Conservation (phyloP, 1,140 invertebrate genomes). For the Bombus confusus region DNA sequence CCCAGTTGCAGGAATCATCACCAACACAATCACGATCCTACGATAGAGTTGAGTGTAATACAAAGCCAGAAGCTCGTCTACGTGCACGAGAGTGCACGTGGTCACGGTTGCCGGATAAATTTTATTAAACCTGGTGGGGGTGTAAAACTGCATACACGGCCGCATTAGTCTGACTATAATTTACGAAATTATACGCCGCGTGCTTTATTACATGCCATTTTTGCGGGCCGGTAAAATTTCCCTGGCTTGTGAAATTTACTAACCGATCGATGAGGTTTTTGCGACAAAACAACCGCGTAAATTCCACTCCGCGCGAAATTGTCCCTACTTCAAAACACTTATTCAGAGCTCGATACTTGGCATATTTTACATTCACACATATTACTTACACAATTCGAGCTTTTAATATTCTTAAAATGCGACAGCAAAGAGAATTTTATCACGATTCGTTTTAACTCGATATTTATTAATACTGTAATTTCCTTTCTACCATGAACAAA, state of each 20-base stretch:
- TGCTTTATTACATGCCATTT: constrained; percentile 12
- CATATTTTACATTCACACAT: background rate
- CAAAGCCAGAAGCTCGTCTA: background rate
- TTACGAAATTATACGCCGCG: constrained; percentile 14
- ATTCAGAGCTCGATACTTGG: background rate
- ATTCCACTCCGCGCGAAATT: background rate
- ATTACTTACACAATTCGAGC: no score
- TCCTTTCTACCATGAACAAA: background rate
- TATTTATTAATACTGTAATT: background rate
- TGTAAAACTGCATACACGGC: constrained; percentile 13
- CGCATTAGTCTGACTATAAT: constrained; percentile 32
- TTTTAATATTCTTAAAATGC: background rate
- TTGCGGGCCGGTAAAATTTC: background rate
- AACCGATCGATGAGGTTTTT: background rate
- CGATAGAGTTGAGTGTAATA: background rate
- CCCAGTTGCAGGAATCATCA: constrained; percentile 59
- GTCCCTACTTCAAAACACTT: background rate
- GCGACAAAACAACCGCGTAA: background rate
- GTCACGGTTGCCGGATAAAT: constrained; percentile 33
- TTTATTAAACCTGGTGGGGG: constrained; percentile 18
- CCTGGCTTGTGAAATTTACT: background rate
- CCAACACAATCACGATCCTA: background rate
- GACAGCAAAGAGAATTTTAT: background rate
- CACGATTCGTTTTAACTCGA: background rate
- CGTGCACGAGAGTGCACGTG: constrained; percentile 31